These are phyloP conservation scores for Ormyrus thymus DNA, from an alignment of 2,888 invertebrate species.

Conservation along the genomic window DNA sequence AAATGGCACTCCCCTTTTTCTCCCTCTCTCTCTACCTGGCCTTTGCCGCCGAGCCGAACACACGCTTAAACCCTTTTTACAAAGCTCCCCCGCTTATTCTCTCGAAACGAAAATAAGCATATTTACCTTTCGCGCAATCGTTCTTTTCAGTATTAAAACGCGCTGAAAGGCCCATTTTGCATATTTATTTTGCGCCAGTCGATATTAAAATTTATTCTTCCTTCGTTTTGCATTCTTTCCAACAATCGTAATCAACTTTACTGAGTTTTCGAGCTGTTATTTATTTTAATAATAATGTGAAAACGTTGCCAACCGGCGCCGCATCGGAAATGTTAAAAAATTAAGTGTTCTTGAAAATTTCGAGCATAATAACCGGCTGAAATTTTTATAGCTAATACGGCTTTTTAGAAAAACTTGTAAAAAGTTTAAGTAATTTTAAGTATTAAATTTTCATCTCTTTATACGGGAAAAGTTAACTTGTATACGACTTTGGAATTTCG, in stretches of 20 bases:
- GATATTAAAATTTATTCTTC: not conserved
- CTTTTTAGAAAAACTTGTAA: not conserved
- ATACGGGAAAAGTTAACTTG: not conserved
- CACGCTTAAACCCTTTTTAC: conserved; percentile 20
- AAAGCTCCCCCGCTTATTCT: not conserved
- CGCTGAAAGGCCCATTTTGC: conserved; percentile 24
- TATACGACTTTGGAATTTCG: not conserved
- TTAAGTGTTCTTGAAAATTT: too few species aligned
- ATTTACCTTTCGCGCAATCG: conserved; percentile 35
- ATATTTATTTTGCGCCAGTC: conserved; percentile 28
- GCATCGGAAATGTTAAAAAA: too few species aligned
- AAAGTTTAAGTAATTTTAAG: not conserved
- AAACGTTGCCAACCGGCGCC: too few species aligned
- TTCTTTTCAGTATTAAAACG: conserved; percentile 36
- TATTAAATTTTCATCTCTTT: not conserved
- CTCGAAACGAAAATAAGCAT: conserved; percentile 28
- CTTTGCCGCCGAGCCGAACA: not conserved
- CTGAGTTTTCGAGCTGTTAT: too few species aligned
- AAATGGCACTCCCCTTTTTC: conserved; percentile 27
- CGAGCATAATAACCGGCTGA: too few species aligned
- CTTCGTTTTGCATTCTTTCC: not conserved
- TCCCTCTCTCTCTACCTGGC: not conserved
- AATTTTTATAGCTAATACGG: too few species aligned
- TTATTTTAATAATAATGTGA: too few species aligned
- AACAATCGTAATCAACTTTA: too few species aligned